Percentiles rank a stretch among this genome's conserved stretches.
These are phyloP conservation scores for Avahi laniger DNA, from an alignment of 2,797 vertebrate genomes.

Conservation along the genomic window DNA sequence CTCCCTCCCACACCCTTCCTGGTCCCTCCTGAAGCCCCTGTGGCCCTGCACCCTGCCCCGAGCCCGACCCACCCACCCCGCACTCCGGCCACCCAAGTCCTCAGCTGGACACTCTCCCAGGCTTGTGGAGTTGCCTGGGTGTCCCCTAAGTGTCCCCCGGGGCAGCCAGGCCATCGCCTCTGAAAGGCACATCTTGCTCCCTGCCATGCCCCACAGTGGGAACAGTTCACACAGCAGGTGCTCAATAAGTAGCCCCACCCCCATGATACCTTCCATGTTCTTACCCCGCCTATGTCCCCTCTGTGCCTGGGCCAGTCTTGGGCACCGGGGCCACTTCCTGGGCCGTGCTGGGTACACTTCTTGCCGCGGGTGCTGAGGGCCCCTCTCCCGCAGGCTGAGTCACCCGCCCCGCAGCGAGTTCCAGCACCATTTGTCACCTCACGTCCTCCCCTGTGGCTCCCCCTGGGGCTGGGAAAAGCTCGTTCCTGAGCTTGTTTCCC, in stretches of 20 bases:
- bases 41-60: background rate
- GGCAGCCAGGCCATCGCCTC: fast-evolving
- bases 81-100: too few relatives aligned
- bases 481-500: fast-evolving
- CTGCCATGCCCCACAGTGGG: too few relatives aligned
- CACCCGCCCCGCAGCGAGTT: fast-evolving
- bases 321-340: fast-evolving
- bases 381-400: background rate
- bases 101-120: background rate
- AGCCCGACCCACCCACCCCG: background rate
- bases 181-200: background rate
- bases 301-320: background rate
- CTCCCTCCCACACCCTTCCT: background rate
- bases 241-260: fast-evolving
- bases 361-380: background rate
- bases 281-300: background rate
- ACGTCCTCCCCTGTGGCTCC: fast-evolving
- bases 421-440: fast-evolving
- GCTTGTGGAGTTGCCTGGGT: background rate
- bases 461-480: background rate
- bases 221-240: fast-evolving
- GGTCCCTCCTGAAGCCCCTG: fast-evolving
- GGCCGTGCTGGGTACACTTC: background rate
- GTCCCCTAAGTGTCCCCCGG: background rate
- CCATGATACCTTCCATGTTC: fast-evolving